Conservation (phyloP, 92 coral and sea anemone genomes). For the Nematostella vectensis region DNA sequence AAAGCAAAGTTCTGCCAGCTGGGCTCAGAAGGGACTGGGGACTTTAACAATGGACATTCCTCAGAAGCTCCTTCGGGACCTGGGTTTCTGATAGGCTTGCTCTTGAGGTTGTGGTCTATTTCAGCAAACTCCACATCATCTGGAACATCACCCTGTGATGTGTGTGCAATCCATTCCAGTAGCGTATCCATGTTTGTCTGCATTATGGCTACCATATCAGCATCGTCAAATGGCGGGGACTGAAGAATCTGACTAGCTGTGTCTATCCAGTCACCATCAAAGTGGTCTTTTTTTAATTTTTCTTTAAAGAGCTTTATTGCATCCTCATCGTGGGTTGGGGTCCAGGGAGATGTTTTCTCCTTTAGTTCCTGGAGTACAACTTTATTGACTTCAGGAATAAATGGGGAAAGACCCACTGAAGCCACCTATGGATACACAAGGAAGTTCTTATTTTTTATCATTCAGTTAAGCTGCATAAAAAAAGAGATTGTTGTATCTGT, state of each 20-base stretch:
- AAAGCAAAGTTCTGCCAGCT: slow-evolving; percentile 31
- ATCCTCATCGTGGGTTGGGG: neutral
- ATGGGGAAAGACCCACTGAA: slow-evolving; percentile 14
- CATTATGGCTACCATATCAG: slow-evolving; percentile 22
- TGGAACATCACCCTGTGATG: slow-evolving; percentile 15
- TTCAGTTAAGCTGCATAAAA: neutral
- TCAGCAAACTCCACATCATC: slow-evolving; percentile 5
- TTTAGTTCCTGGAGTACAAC: slow-evolving; percentile 7
- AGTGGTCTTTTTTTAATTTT: neutral
- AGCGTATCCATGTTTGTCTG: slow-evolving; percentile 16
- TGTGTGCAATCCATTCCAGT: slow-evolving; percentile 62
- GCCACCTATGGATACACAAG: slow-evolving; percentile 7
- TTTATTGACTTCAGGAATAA: slow-evolving; percentile 9
- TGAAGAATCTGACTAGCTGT: slow-evolving; percentile 26
- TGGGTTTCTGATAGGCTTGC: neutral
- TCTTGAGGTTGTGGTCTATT: neutral
- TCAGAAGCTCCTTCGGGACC: neutral
- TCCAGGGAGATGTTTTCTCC: slow-evolving; percentile 3
- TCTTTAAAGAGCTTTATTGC: neutral
- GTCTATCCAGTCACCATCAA: slow-evolving; percentile 21
- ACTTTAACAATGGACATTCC: no score
- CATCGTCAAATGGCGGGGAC: slow-evolving; percentile 48
- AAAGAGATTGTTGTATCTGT: neutral
- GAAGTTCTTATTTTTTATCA: neutral
- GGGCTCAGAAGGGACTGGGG: slow-evolving; percentile 6